Evolutionary conservation across 2,113 vertebrate species (phyloP), one percentile per base, ranked within the genome.

Genomic region (Triplophysa rosa): DNA sequence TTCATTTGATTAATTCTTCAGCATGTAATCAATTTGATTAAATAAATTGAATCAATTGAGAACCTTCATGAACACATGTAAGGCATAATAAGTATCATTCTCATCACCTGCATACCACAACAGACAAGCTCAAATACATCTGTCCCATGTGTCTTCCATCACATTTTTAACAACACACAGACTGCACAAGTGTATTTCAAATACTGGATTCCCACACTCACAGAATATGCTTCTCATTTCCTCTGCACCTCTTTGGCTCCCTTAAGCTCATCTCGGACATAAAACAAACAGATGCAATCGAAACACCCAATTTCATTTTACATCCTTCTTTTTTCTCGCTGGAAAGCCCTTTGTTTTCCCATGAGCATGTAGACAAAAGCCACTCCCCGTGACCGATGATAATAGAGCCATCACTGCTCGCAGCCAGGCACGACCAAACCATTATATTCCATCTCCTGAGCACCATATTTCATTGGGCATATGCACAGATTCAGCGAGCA

Each of bases 21-120:
- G 21, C 19, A 54, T 29, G 52, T 56, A 17, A 14, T 66, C 13
- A 54, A 16, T 12, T 2, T 66, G 16, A 65, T 54, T 23, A 40
- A 40, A 23, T 37, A 21, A 14, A 45, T 67, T 23, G 21, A 8
- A 67, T 67, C 21, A 4, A 19, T 3, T 68, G 23, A 68, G 7
- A 68, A 12, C 21, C 21, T 24, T 24, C 8, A 17, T 8, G 26
- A 49, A 68, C 42, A 52, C 23, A 47, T 17, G 56, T 45, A 77
- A 70, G 19, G 73, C 40, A 13, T 49, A 21, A 9, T 74, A 82
- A 86, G 85, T 77, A 69, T 62, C 71, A 80, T 87, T 85, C 83
- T 81, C 77, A 82, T 75, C 79, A 84, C 87, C 65, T 69, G 29
- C 29, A 69, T 63, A 37, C 54, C n/a, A 37, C 45, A 59, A 14